Conservation (phyloP, 2,888 invertebrate genomes). For the Drosophila prostipennis region DNA sequence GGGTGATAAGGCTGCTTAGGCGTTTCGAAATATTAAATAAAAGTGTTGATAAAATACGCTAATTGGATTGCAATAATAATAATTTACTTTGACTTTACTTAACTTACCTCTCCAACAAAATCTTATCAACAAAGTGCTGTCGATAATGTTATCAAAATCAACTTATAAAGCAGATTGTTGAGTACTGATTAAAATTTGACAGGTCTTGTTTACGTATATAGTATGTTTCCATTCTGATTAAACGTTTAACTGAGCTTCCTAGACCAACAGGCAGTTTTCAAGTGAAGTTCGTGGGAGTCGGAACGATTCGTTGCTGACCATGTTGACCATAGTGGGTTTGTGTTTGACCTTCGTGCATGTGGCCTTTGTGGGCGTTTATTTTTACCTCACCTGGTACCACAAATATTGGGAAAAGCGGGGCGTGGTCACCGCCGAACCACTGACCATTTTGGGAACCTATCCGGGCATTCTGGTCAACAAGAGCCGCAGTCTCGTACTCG, state of each 20-base stretch:
- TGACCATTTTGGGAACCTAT: conserved; percentile 80
- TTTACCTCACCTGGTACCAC: conserved; percentile 76
- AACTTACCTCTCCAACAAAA: conserved; percentile 25
- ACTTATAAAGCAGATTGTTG: not conserved
- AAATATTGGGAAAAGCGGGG: conserved; percentile 82
- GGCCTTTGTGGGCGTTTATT: conserved; percentile 49
- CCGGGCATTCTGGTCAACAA: conserved; percentile 58
- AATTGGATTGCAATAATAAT: too few species aligned
- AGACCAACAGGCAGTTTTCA: conserved; percentile 39
- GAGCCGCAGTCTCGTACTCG: conserved; percentile 46
- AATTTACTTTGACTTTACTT: not conserved
- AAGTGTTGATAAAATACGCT: too few species aligned
- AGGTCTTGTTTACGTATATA: conserved; percentile 6
- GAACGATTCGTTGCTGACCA: conserved; percentile 18
- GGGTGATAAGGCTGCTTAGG: too few species aligned
- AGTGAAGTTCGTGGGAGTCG: conserved; percentile 7
- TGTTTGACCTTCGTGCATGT: conserved; percentile 39
- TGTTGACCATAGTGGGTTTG: conserved; percentile 45
- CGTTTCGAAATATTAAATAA: too few species aligned
- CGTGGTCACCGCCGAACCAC: conserved; percentile 81
- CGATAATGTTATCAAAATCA: conserved; percentile 19
- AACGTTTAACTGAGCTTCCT: not conserved
- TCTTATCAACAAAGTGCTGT: not conserved
- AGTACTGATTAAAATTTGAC: conserved; percentile 10
- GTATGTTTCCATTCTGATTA: conserved; percentile 11